Evolutionary conservation across 2,888 invertebrate species (phyloP).

Genomic region (Oxycera nigricornis): DNA sequence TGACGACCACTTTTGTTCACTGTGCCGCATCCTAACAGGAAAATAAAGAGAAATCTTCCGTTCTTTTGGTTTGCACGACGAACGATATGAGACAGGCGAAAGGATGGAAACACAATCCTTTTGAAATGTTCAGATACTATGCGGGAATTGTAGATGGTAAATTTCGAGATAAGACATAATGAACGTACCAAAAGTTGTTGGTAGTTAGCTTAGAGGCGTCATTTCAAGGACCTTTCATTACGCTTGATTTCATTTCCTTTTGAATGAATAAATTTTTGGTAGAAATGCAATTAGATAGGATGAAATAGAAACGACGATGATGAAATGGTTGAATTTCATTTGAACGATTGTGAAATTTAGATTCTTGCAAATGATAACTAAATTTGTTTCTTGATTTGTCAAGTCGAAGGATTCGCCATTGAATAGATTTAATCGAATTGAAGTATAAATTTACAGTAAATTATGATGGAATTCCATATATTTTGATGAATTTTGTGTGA

Average conservation of each 20-base stretch:
- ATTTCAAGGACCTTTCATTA: neutral
- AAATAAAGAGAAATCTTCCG: too few relatives aligned
- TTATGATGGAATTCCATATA: too few relatives aligned
- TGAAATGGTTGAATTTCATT: neutral
- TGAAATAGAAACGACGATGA: neutral
- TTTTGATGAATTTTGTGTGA: too few relatives aligned
- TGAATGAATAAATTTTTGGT: neutral
- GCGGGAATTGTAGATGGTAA: neutral
- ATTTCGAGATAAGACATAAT: neutral
- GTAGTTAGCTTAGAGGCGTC: neutral
- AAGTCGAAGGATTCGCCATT: too few relatives aligned
- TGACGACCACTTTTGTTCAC: too few relatives aligned
- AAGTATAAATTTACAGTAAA: too few relatives aligned
- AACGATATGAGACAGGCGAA: neutral
- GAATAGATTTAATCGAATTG: too few relatives aligned
- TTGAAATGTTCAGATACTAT: neutral
- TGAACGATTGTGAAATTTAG: neutral
- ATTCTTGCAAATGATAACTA: too few relatives aligned
- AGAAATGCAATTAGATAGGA: neutral
- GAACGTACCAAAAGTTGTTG: neutral
- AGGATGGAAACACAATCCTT: constrained; percentile 5
- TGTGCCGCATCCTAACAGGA: too few relatives aligned
- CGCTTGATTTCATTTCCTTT: neutral
- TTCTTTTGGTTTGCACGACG: too few relatives aligned
- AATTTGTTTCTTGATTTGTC: too few relatives aligned